Evolutionary conservation across 1,140 invertebrate species (phyloP).

Genomic region (Brachionus calyciflorus): DNA sequence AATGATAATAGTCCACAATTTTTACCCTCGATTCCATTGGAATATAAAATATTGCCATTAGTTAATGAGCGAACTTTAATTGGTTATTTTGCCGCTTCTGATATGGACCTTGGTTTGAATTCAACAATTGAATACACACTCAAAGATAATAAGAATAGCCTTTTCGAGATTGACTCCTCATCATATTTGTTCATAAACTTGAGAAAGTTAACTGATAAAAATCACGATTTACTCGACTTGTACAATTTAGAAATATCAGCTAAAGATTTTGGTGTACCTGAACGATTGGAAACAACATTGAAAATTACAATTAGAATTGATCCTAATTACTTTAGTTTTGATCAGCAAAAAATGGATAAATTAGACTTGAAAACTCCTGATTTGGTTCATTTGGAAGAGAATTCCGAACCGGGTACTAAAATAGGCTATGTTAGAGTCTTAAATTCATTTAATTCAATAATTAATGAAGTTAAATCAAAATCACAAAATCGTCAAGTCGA

Average conservation of each 20-base stretch:
- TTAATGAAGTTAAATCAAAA: not conserved
- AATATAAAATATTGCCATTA: constrained; percentile 33
- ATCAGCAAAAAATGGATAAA: not conserved
- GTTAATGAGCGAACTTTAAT: constrained; percentile 23
- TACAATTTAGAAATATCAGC: constrained; percentile 2
- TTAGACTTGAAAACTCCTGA: not conserved
- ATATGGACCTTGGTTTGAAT: constrained; percentile 33
- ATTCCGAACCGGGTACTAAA: constrained; percentile 19
- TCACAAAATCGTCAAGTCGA: not conserved
- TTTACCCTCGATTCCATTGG: not conserved
- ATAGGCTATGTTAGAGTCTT: constrained; percentile 19
- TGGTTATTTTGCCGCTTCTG: constrained; percentile 12
- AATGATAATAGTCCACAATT: constrained; percentile 32
- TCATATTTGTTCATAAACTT: constrained; percentile 23
- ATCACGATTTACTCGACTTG: not conserved
- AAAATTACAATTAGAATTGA: constrained; percentile 11
- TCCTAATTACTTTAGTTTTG: constrained; percentile 38
- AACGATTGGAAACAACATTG: not conserved
- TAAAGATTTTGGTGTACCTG: constrained; percentile 6
- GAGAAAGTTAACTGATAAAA: constrained; percentile 6
- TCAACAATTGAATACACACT: not conserved
- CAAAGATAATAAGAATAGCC: not conserved
- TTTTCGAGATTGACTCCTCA: constrained; percentile 19
- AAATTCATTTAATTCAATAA: constrained; percentile 9
- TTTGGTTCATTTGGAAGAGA: constrained; percentile 18